Base-by-base conservation (phyloP, 1,140 invertebrate genomes). In the Diabrotica virgifera region DNA sequence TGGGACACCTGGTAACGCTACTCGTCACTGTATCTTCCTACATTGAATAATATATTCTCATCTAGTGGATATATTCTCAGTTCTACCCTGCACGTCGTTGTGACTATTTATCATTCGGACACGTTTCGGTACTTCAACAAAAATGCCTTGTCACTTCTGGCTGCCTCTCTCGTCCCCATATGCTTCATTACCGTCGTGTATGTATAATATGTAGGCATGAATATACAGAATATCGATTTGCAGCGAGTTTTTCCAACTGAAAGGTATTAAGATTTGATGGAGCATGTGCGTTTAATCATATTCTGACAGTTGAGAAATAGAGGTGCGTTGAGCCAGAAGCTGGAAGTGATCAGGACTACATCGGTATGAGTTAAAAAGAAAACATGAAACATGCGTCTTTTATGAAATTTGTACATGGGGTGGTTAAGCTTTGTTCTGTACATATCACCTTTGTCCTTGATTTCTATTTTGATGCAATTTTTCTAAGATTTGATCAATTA, bases 281-380 rank as follows among this genome's bases (percentile, higher is more conserved):
- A 46, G 40, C 40, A n/a, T 46, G n/a, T n/a, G 40, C 40, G 40
- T 46, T 46, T 46, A 46, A 46, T 46, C 40, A 46, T 46, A 46
- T 46, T 6, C n/a, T 46, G 40, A 46, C 40, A 46, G 40, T 46
- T n/a, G 40, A 46, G 40, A 46, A 46, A 46, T 46, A n/a, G 24
- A 24, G 24, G 24, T 24, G 24, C 24, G 24, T 24, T 24, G 24
- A 24, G 4, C 4, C 24, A 4, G 24, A 24, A 24, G 24, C 24
- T 24, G 24, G 24, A 24, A 24, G 24, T 24, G 24, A 24, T 24
- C 24, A 24, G 24, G 24, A 24, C 24, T 24, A n/a, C 24, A 24
- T 24, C 24, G 24, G 24, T 24, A n/a, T 24, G 24, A 24, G 24
- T 24, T 24, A 4, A 4, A 4, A 24, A 24, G 24, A 4, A 4